phyloP scores from a whole-genome alignment of 2,888 invertebrate genomes.

The Eugnorisma glareosa region DNA sequence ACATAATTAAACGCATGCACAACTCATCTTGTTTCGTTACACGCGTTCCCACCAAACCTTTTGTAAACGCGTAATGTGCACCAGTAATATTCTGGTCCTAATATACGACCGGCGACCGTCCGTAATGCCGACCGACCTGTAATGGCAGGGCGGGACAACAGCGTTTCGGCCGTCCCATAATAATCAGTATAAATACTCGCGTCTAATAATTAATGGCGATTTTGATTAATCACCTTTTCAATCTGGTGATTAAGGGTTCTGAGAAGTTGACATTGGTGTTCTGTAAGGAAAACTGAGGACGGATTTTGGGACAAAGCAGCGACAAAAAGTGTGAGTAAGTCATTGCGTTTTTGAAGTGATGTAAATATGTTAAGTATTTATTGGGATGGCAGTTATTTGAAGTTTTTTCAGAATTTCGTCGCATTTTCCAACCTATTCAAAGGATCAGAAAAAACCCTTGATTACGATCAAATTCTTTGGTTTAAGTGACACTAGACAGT shows the following conservation, averaged over 20 bases:
- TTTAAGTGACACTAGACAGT: background rate
- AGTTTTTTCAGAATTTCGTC: background rate
- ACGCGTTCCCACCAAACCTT: slow-evolving; percentile 63
- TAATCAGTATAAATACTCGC: slow-evolving; percentile 70
- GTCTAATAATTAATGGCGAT: slow-evolving; percentile 69
- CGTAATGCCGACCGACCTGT: slow-evolving; percentile 59
- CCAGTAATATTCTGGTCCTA: slow-evolving; percentile 67
- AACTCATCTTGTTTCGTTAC: slow-evolving; percentile 63
- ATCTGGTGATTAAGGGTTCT: slow-evolving; percentile 63
- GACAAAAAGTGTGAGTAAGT: slow-evolving; percentile 45
- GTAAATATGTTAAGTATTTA: background rate
- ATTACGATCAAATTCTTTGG: background rate
- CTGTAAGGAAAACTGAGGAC: slow-evolving; percentile 48
- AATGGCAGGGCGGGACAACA: slow-evolving; percentile 67
- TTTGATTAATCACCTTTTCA: slow-evolving; percentile 68
- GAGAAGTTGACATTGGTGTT: slow-evolving; percentile 64
- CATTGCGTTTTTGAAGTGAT: slow-evolving; percentile 15
- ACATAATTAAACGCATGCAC: slow-evolving; percentile 63
- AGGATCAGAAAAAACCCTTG: background rate
- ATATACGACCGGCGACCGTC: slow-evolving; percentile 65
- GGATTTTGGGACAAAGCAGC: slow-evolving; percentile 15
- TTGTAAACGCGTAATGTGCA: slow-evolving; percentile 65
- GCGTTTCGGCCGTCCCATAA: slow-evolving; percentile 67
- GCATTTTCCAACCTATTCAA: background rate
- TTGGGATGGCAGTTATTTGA: background rate